A percentile compares a stretch with the other conserved stretches of the same genome.
Conservation (phyloP, 2,797 vertebrate species). For the Chaenodraco wilsoni region DNA sequence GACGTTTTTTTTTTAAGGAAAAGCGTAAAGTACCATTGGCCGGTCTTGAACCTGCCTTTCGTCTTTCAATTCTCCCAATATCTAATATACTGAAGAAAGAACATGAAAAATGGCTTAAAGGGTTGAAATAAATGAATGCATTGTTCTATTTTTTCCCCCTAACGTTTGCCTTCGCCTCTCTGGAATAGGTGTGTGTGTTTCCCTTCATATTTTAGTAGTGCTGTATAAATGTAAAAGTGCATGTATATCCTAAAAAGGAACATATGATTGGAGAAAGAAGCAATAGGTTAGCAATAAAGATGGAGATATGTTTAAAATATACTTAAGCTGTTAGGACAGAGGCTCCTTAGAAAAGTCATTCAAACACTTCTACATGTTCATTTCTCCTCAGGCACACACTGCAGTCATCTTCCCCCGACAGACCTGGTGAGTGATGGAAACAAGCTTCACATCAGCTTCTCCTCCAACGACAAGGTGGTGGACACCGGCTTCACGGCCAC, state of each 20-base stretch:
- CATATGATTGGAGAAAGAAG: neutral
- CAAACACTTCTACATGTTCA: constrained; percentile 7
- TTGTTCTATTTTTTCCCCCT: neutral
- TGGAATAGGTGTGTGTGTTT: neutral
- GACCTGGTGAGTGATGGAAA: constrained; percentile 80
- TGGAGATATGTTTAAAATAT: neutral
- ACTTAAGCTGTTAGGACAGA: too few relatives aligned
- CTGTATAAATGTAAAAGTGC: neutral
- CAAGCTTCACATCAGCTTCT: constrained; percentile 76
- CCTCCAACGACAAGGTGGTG: constrained; percentile 81
- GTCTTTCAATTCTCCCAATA: neutral
- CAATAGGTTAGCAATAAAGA: neutral
- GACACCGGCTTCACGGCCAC: constrained; percentile 81
- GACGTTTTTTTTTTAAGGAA: too few relatives aligned
- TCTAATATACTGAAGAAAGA: neutral
- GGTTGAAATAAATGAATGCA: neutral
- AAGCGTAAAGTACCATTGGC: neutral
- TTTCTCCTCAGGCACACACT: constrained; percentile 77
- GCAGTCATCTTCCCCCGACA: constrained; percentile 71
- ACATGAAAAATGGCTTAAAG: neutral
- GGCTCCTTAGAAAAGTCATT: too few relatives aligned
- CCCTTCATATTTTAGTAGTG: neutral
- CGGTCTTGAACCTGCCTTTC: neutral
- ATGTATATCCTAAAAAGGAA: neutral
- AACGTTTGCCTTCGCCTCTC: neutral